phyloP scores from a whole-genome alignment of 2,113 vertebrate species.

The Abramis brama region DNA sequence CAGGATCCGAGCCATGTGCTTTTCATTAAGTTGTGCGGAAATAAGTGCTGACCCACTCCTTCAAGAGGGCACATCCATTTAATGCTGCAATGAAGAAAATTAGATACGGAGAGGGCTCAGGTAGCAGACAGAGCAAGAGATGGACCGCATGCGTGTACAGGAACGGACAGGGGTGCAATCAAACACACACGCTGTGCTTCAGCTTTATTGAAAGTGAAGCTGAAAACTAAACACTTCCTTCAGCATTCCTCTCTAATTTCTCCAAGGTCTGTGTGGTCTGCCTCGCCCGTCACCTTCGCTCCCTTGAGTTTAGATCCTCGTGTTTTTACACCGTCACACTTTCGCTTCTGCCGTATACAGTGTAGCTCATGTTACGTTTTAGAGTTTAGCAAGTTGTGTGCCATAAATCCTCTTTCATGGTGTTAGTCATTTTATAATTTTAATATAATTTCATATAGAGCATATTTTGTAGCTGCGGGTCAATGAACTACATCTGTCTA shows the following conservation, averaged over 20 bases:
- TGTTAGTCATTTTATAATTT: not conserved
- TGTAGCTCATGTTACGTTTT: not conserved
- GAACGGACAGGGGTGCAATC: conserved; percentile 1
- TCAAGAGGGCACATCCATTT: conserved; percentile 75
- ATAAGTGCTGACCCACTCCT: conserved; percentile 81
- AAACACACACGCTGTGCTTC: conserved; percentile 46
- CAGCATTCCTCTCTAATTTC: conserved; percentile 33
- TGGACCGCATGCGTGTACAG: not conserved
- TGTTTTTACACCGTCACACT: conserved; percentile 24
- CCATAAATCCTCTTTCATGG: not conserved
- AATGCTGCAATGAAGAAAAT: conserved; percentile 55
- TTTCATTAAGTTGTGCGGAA: conserved; percentile 85
- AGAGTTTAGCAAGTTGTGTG: conserved; percentile 2
- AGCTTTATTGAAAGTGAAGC: conserved; percentile 58
- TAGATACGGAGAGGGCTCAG: conserved; percentile 48
- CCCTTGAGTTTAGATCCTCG: not conserved
- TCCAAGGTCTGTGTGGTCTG: conserved; percentile 54
- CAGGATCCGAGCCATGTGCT: conserved; percentile 75
- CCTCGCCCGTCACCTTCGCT: conserved; percentile 1
- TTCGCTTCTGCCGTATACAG: conserved; percentile 16
- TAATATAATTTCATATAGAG: not conserved
- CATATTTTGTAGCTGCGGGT: not conserved
- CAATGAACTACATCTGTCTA: not conserved
- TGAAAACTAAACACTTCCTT: conserved; percentile 58
- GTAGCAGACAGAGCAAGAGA: conserved; percentile 46